phyloP scores from a whole-genome alignment of 2,113 vertebrate species.

The Neoarius graeffei region DNA sequence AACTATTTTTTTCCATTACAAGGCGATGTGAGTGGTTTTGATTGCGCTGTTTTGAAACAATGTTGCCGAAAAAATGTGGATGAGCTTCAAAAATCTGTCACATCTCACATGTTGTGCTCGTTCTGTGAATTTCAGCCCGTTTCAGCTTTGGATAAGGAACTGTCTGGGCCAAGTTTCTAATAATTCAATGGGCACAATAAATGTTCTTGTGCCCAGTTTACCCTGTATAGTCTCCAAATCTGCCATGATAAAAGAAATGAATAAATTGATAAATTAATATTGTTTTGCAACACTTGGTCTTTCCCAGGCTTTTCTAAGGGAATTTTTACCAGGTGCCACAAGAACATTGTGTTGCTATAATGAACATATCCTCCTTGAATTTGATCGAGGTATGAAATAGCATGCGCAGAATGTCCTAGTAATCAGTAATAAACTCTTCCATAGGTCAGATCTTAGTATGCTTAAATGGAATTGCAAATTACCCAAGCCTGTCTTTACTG shows the following conservation, averaged over 20 bases:
- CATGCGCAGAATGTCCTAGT: slow-evolving; percentile 1
- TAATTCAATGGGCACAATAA: neutral
- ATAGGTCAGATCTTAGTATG: neutral
- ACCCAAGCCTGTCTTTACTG: neutral
- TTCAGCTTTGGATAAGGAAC: neutral
- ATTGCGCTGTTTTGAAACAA: neutral
- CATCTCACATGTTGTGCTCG: neutral
- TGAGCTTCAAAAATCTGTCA: neutral
- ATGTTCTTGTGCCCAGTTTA: neutral
- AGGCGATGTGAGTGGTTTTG: neutral
- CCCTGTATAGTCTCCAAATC: neutral
- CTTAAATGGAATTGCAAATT: neutral
- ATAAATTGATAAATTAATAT: neutral
- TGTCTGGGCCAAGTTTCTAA: neutral
- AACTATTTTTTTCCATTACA: neutral
- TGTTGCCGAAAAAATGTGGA: neutral
- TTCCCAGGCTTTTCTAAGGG: neutral
- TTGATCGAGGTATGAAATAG: slow-evolving; percentile 9
- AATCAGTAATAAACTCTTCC: neutral
- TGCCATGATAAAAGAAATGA: neutral
- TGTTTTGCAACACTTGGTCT: neutral
- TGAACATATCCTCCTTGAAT: slow-evolving; percentile 13
- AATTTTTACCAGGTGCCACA: slow-evolving; percentile 4
- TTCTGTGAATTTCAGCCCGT: neutral
- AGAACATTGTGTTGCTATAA: neutral